Evolutionary conservation across 2,797 vertebrate genomes (phyloP).

Genomic region (Manis javanica): DNA sequence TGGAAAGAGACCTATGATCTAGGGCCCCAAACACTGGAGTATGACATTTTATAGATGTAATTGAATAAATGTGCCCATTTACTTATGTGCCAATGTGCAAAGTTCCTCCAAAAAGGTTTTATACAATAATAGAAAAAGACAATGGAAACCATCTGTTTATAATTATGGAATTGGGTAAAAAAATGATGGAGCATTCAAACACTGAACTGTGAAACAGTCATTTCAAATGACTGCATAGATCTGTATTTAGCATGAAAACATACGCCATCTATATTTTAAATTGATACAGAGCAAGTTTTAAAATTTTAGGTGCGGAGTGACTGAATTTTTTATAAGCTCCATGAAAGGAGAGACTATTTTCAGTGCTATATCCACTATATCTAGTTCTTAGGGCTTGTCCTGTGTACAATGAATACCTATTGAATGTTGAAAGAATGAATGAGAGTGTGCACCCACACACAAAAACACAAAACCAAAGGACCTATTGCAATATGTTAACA

Average conservation of each 20-base stretch:
- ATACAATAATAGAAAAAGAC: not conserved
- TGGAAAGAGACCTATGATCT: not conserved
- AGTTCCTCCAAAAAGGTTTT: not conserved
- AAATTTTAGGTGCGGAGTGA: not conserved
- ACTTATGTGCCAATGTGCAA: not conserved
- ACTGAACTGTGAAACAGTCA: not conserved
- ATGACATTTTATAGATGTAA: conserved; percentile 12
- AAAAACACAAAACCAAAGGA: not conserved
- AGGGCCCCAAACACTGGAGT: not conserved
- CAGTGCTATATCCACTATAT: not conserved
- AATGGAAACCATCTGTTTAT: not conserved
- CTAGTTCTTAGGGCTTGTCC: not conserved
- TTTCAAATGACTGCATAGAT: conserved; percentile 4
- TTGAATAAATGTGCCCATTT: not conserved
- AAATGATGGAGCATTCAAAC: not conserved
- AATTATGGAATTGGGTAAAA: conserved; percentile 45
- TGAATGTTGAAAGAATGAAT: not conserved
- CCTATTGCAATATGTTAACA: not conserved
- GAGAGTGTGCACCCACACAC: not conserved
- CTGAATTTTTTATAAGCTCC: not conserved
- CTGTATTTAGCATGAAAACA: conserved; percentile 38
- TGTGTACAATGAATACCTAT: not conserved
- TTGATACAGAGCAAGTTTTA: not conserved
- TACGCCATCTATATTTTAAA: not conserved
- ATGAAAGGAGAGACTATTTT: not conserved